These are phyloP conservation scores for Erebia palarica DNA, from an alignment of 2,888 invertebrate genomes.

Conservation along the genomic window DNA sequence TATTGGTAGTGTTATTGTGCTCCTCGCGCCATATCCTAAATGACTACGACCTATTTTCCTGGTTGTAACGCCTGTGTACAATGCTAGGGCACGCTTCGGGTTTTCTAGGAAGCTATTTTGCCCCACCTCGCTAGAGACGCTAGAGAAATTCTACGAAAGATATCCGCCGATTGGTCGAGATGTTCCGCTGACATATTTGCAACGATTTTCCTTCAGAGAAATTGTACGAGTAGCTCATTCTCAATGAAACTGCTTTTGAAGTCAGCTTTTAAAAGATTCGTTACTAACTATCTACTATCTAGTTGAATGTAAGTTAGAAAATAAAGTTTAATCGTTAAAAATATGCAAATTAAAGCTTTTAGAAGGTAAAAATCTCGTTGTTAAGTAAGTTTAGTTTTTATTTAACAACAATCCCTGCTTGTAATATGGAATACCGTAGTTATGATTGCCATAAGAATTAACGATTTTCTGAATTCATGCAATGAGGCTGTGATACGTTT, in stretches of 20 bases:
- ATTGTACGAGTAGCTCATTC: constrained; percentile 30
- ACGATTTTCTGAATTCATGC: too few species aligned
- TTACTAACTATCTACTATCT: not conserved
- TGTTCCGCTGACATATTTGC: constrained; percentile 32
- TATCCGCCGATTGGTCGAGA: constrained; percentile 30
- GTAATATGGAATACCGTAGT: too few species aligned
- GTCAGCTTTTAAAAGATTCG: not conserved
- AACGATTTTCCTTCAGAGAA: constrained; percentile 34
- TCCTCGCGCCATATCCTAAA: constrained; percentile 2
- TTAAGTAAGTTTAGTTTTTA: too few species aligned
- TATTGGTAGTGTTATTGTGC: not conserved
- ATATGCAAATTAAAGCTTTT: not conserved
- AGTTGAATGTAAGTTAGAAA: not conserved
- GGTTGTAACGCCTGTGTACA: constrained; percentile 1
- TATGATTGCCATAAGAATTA: too few species aligned
- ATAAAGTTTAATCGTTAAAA: too few species aligned
- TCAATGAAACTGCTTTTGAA: constrained; percentile 20
- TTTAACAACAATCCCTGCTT: too few species aligned
- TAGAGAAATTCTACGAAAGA: constrained; percentile 35
- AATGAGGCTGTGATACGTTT: too few species aligned
- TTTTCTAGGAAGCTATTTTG: constrained; percentile 22
- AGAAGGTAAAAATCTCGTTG: not conserved
- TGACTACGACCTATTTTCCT: constrained; percentile 19
- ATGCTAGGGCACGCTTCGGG: constrained; percentile 2
- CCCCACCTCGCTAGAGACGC: constrained; percentile 8